Evolutionary conservation across 2,113 vertebrate species (phyloP), one percentile per base, ranked within the genome.

Genomic region (Misgurnus mizolepis): DNA sequence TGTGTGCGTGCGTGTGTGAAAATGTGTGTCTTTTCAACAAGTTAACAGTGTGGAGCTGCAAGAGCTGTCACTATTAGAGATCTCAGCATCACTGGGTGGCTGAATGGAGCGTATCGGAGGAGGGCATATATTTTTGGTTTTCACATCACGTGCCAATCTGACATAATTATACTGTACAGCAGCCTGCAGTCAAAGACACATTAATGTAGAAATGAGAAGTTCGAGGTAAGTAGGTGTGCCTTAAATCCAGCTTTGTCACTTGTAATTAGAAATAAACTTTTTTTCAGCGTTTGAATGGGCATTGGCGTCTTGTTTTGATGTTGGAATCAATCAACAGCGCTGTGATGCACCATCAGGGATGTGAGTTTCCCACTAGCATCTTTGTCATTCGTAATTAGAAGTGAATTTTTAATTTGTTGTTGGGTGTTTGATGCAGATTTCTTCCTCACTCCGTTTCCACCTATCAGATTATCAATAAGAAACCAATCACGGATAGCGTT

Each of bases 361-460:
- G 50, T 0, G 41, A 73, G 81, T 68, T 70, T 82, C 77, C 61
- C 67, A 27, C 22, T 15, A 56, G 50, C 67, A 77, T 55, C 45
- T 73, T 72, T 69, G 78, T 74, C 72, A 47, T 83, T 80, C 61
- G 81, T 80, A 85, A 83, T 85, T 85, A 85, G 73, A 68, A 75
- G n/a, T 72, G 61, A 53, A 45, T 60, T 65, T 70, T 61, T 61
- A 79, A 82, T 85, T 73, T 83, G 78, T 60, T 81, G 65, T 47
- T 78, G 69, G 67, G 65, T 65, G 27, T 81, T 56, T 78, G 76
- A 62, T 22, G 73, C 49, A 58, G 70, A 14, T 43, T 58, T 41
- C 39, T 65, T n/a, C 56, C 64, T 66, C 55, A 10, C 50, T 78
- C 53, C 56, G 41, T 80, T 65, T 70, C 7, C 69, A 47, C 10